Conservation (phyloP, 1,140 invertebrate genomes). For the Drosophila ananassae region DNA sequence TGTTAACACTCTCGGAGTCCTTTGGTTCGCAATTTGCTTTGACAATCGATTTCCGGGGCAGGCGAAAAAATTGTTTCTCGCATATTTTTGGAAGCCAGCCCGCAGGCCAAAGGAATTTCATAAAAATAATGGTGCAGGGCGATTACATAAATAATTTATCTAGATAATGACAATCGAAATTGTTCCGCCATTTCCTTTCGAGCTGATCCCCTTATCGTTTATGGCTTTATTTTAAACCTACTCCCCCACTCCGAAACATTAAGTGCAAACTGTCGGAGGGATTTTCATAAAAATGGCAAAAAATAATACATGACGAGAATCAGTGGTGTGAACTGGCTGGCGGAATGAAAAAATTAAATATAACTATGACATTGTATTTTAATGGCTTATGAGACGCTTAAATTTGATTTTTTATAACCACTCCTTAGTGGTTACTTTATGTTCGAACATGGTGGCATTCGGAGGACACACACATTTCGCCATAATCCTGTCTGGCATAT, state of each 20-base stretch:
- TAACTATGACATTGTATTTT: slow-evolving; percentile 42
- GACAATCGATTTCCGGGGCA: slow-evolving; percentile 45
- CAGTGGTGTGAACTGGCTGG: background rate
- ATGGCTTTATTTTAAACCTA: slow-evolving; percentile 40
- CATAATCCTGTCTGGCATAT: slow-evolving; percentile 28
- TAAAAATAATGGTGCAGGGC: slow-evolving; percentile 42
- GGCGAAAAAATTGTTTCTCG: slow-evolving; percentile 41
- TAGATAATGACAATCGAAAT: slow-evolving; percentile 53
- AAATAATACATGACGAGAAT: slow-evolving; percentile 5
- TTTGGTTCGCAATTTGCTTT: slow-evolving; percentile 21
- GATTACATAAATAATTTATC: slow-evolving; percentile 66
- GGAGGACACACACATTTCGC: slow-evolving; percentile 18
- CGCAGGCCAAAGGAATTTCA: slow-evolving; percentile 38
- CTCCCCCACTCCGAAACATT: background rate
- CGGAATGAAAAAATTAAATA: slow-evolving; percentile 32
- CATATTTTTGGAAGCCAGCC: slow-evolving; percentile 34
- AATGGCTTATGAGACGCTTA: slow-evolving; percentile 40
- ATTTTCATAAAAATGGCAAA: slow-evolving; percentile 22
- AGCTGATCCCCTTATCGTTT: slow-evolving; percentile 16
- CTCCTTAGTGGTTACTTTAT: slow-evolving; percentile 31
- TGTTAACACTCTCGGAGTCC: slow-evolving; percentile 16
- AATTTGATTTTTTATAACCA: slow-evolving; percentile 47
- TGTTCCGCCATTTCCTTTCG: slow-evolving; percentile 7
- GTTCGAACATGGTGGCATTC: slow-evolving; percentile 34
- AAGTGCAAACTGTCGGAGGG: slow-evolving; percentile 30